Evolutionary conservation across 2,113 vertebrate species (phyloP), one percentile per base, ranked within the genome.

Genomic region (Caloenas nicobarica): DNA sequence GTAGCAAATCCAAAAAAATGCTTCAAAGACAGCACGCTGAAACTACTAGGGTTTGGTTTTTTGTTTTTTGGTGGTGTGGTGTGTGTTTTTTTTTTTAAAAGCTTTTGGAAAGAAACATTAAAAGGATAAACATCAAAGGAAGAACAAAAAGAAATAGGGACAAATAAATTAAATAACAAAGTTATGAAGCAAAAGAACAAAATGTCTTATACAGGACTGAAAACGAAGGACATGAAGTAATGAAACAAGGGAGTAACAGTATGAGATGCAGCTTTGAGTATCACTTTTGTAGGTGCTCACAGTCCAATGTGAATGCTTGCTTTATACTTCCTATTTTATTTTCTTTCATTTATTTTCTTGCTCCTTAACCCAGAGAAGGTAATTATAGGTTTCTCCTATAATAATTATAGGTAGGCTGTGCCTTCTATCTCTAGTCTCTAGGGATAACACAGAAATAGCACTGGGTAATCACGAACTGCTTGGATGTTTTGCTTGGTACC

Each of bases 71-170:
- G 6, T 44, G 42, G 42, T 16, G 42, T 42, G 42, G 42, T 42
- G 42, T 42, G 42, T 42, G 44, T 18, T 8, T 44, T 44, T 44
- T 44, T 16, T 46, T 46, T 19, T 46, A 76, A 76, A 62, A n/a
- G 16, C 25, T 62, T 91, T 89, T 81, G 48, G 34, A 61, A 93
- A 51, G 65, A 89, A 29, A 84, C 71, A 66, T 93, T 92, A 89
- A 89, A 95, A 96, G 88, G 42, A 82, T 89, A 79, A 93, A 85
- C 81, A 93, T 95, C 93, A 97, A 94, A 96, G 70, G 61, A 68
- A 91, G 69, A 92, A 77, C 61, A 82, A 93, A 95, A 90, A 36
- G 26, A 90, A 93, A 88, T 42, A 5, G 16, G 46, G 42, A 81
- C 36, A 93, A 85, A 89, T 81, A 95, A 95, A 92, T 86, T 94